phyloP scores from a whole-genome alignment of 37 sponge, comb jelly and placozoan genomes.

The Axinella damicornis region DNA sequence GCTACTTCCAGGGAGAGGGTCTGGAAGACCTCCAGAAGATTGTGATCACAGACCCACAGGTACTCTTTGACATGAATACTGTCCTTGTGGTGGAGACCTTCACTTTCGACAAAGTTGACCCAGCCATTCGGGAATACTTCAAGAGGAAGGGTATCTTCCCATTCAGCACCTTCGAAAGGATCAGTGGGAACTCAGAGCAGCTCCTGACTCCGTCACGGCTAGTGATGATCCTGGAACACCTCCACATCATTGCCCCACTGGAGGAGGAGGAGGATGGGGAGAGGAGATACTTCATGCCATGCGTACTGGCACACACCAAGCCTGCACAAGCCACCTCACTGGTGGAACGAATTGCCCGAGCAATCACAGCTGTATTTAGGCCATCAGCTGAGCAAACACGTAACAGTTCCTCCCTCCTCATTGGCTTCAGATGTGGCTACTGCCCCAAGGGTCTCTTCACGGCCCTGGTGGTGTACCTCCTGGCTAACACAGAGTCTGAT shows the following conservation, averaged over 20 bases:
- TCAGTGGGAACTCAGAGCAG: no score
- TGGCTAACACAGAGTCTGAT: background rate
- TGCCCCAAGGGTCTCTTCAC: conserved; percentile 4
- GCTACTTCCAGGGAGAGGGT: background rate
- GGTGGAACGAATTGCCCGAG: background rate
- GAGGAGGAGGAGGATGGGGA: background rate
- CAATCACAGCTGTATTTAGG: no score
- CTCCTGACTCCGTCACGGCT: no score
- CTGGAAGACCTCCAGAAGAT: background rate
- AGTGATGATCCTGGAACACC: conserved; percentile 3
- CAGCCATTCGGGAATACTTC: background rate
- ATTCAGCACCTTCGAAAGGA: background rate
- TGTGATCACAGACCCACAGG: background rate
- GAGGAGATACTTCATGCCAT: conserved; percentile 1
- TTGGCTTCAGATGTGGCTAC: background rate
- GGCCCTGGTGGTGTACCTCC: background rate
- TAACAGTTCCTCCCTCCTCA: background rate
- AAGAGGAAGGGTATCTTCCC: background rate
- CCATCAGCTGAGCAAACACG: no score
- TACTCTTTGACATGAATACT: background rate
- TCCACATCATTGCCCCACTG: conserved; percentile 17
- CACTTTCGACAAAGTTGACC: background rate
- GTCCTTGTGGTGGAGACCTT: background rate
- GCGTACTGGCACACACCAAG: background rate
- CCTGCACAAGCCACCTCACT: background rate